phyloP scores from a whole-genome alignment of 2,797 vertebrate genomes.

The Sorex maritimensis region DNA sequence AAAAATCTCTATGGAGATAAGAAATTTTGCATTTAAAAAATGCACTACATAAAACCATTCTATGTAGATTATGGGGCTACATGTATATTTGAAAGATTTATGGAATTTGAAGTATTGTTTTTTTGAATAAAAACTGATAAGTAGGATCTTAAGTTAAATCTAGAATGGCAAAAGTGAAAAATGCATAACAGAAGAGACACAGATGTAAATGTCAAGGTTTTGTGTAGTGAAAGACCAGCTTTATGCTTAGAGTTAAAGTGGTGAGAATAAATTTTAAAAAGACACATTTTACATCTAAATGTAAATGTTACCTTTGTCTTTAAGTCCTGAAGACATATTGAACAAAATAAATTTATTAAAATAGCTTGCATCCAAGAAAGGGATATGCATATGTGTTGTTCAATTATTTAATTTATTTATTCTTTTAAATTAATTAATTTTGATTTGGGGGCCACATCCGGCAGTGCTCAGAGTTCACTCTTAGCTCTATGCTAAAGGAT shows the following conservation, averaged over 20 bases:
- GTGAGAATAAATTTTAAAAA: not conserved
- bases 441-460: no score
- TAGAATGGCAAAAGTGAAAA: not conserved
- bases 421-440: no score
- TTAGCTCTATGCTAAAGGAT: no score
- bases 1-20: not conserved
- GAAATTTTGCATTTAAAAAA: not conserved
- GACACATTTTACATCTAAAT: not conserved
- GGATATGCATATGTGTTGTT: fast-evolving
- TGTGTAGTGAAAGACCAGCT: not conserved
- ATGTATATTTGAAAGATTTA: not conserved
- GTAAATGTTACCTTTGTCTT: not conserved
- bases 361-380: not conserved
- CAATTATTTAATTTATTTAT: no score
- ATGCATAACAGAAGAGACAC: not conserved
- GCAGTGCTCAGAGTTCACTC: no score
- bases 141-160: constrained; percentile 20
- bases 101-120: not conserved
- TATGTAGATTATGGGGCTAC: not conserved
- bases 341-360: not conserved
- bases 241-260: not conserved
- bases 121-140: constrained; percentile 22
- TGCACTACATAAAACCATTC: not conserved
- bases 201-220: not conserved
- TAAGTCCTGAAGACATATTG: not conserved